Conservation (phyloP, 2,888 invertebrate species). For the Rhyacophila evoluta region DNA sequence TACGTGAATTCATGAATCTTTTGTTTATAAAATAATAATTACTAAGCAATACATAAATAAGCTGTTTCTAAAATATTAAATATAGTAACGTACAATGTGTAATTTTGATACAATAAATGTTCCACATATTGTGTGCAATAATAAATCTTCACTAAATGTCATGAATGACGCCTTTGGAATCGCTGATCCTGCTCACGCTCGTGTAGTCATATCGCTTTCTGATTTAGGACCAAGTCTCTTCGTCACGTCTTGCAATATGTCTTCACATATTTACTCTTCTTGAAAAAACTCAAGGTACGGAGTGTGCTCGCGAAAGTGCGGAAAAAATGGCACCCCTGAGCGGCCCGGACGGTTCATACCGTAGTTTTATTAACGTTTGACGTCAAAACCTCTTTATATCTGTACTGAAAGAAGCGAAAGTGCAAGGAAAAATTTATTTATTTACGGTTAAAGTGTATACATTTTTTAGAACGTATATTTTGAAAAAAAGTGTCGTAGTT, state of each 20-base stretch:
- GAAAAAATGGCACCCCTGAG: slow-evolving; percentile 38
- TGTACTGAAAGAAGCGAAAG: not conserved
- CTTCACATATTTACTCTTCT: slow-evolving; percentile 54
- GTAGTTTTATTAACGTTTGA: slow-evolving; percentile 51
- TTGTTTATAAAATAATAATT: too few relatives aligned
- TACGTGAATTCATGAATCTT: too few relatives aligned
- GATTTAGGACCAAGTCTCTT: slow-evolving; percentile 49
- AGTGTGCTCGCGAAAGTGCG: slow-evolving; percentile 26
- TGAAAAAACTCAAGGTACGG: slow-evolving; percentile 44
- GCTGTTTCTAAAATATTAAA: too few relatives aligned
- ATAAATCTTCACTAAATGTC: slow-evolving; percentile 9
- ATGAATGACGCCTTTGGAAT: slow-evolving; percentile 9
- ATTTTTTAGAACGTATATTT: too few relatives aligned
- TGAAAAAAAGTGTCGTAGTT: too few relatives aligned
- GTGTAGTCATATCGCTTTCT: slow-evolving; percentile 42
- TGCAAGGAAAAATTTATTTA: not conserved
- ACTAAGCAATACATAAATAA: too few relatives aligned
- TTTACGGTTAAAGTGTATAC: not conserved
- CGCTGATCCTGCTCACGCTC: slow-evolving; percentile 27
- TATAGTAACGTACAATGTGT: too few relatives aligned
- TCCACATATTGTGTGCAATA: not conserved
- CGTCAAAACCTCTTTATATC: slow-evolving; percentile 48
- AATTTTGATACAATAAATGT: not conserved
- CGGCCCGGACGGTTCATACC: slow-evolving; percentile 32
- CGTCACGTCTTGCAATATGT: slow-evolving; percentile 54